Base-by-base conservation (phyloP, 2,797 vertebrate genomes). In the Scomberomorus guttatus region DNA sequence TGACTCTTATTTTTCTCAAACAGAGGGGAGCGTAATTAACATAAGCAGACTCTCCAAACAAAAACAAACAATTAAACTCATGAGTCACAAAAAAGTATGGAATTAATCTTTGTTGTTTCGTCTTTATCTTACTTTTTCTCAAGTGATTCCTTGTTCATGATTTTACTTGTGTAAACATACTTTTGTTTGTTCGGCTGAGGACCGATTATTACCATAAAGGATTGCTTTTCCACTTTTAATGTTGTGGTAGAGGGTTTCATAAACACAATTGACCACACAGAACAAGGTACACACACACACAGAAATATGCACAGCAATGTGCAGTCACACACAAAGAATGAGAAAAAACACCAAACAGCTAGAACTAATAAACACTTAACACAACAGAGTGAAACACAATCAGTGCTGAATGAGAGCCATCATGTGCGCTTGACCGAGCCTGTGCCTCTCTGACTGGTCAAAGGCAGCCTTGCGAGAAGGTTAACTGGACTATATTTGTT, bases 401-500 rank as follows among this genome's bases (percentile, higher is more conserved):
- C 84, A 66, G 62, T 68, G 87, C 78, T 76, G 81, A 93, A 92
- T 85, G 85, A 85, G 84, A 83, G 89, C 84, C 87, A 92, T 92
- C 90, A 81, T 85, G 85, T 74, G 80, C 68, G 89, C 91, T 91
- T 90, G 91, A 91, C 90, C 90, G 91, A 83, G 88, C 72, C 86
- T 65, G 77, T 44, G 82, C 75, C 81, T 83, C 86, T 77, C 84
- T 63, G 88, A 87, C 90, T 89, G 92, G 92, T 94, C 89, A 71
- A 89, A 91, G 52, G 85, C 91, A 93, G 89, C 86, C 89, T 91
- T 85, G 91, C 92, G 92, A 90, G 92, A 94, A 94, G 93, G 94
- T 92, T 90, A 94, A 92, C 91, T 29, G 92, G 93, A 93, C 92
- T 82, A 92, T 94, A 92, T 94, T 85, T 90, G 92, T 92, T 91